phyloP scores from a whole-genome alignment of 2,888 invertebrate species.

The Diogma glabrata region DNA sequence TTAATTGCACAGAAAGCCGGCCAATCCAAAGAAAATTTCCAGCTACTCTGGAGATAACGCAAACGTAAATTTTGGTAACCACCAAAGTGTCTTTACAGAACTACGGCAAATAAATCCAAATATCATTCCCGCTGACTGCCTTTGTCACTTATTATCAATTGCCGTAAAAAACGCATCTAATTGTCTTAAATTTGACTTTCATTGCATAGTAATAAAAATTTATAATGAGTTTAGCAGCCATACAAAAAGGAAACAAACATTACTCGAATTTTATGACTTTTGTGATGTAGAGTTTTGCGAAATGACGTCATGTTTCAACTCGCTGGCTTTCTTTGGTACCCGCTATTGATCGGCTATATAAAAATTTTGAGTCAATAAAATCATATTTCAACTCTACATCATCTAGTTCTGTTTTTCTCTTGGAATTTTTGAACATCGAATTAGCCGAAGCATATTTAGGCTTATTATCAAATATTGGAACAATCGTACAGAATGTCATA shows the following conservation, averaged over 20 bases:
- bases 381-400: conserved; percentile 3
- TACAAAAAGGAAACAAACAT: not conserved
- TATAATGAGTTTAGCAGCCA: conserved; percentile 4
- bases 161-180: not conserved
- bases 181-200: conserved; percentile 3
- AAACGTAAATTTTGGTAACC: conserved; percentile 4
- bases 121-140: not conserved
- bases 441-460: conserved; percentile 6
- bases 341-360: not conserved
- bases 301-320: conserved; percentile 8
- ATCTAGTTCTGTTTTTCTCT: not conserved
- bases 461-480: not conserved
- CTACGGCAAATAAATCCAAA: not conserved
- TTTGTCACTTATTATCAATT: not conserved
- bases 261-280: conserved; percentile 7
- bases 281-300: conserved; percentile 1
- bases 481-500: not conserved
- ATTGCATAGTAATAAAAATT: conserved; percentile 1
- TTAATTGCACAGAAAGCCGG: not conserved
- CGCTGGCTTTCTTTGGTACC: conserved; percentile 6
- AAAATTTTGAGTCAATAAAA: conserved; percentile 10
- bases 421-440: not conserved
- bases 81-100: conserved; percentile 3
- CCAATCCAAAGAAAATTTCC: not conserved
- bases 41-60: conserved; percentile 3